Evolutionary conservation across 2,888 invertebrate species (phyloP).

Genomic region (Drosophila pegasa): DNA sequence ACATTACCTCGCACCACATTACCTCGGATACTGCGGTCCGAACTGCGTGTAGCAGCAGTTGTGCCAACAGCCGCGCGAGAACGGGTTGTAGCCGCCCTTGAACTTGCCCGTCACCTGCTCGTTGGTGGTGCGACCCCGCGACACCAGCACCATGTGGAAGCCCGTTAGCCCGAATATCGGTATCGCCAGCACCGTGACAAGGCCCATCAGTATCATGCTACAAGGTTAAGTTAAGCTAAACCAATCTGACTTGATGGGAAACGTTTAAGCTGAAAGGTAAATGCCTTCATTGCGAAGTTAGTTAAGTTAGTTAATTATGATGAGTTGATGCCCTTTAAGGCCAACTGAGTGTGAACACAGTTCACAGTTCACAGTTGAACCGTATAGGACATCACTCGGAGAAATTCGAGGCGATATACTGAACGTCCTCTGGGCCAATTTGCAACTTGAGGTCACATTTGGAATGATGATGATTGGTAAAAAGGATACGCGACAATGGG

Average conservation of each 20-base stretch:
- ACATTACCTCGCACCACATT: slow-evolving; percentile 61
- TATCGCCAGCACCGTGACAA: slow-evolving; percentile 95
- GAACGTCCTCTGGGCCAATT: no score
- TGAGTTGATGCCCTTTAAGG: no score
- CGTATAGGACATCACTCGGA: no score
- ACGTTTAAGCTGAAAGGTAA: neutral
- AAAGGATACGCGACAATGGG: slow-evolving; percentile 95
- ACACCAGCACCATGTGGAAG: slow-evolving; percentile 98
- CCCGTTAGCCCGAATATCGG: slow-evolving; percentile 99
- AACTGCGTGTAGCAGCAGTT: slow-evolving; percentile 98
- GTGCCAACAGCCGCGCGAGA: slow-evolving; percentile 96
- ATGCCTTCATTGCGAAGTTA: neutral
- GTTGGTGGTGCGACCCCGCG: slow-evolving; percentile 98
- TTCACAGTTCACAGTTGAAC: no score
- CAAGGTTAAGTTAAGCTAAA: slow-evolving; percentile 37
- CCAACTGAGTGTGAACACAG: no score
- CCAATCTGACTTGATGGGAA: slow-evolving; percentile 35
- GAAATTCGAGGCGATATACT: neutral
- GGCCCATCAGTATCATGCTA: slow-evolving; percentile 95
- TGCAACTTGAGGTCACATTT: neutral
- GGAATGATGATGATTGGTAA: slow-evolving; percentile 32
- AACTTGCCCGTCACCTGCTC: slow-evolving; percentile 99
- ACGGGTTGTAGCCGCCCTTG: slow-evolving; percentile 99
- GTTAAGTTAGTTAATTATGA: no score
- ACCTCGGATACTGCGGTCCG: slow-evolving; percentile 99